Base-by-base conservation (phyloP, 2,797 vertebrate genomes). In the Anguilla obscura region DNA sequence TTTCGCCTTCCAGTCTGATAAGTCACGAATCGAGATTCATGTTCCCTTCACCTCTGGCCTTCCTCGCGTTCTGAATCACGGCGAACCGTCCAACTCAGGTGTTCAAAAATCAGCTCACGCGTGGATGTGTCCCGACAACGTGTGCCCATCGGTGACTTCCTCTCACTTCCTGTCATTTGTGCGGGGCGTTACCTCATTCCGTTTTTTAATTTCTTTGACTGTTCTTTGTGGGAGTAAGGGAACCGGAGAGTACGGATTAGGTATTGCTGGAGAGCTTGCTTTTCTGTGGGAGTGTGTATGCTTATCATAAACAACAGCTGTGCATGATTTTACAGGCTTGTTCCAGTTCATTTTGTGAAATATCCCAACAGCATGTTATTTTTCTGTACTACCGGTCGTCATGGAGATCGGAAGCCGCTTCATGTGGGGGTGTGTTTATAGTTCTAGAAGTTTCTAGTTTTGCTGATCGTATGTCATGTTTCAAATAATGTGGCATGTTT, bases 221-320 rank as follows among this genome's bases (percentile, higher is more conserved):
- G 1, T 40, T 40, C n/a, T 36, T 63, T 24, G 33, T 85, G 7
- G 54, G n/a, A 33, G 12, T 30, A 9, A 6, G 10, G 50, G 52
- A 56, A 56, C 7, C 58, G 27, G n/a, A 27, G 12, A 85, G 52
- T 56, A 33, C 33, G 52, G 27, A 84, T 84, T 10, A 30, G 83
- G 40, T 40, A 33, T 66, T 60, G 56, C 33, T 58, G 56, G 84
- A 60, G 84, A 3, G 84, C 18, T 60, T 85, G 56, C 60, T 30
- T 85, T 24, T 85, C 30, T 63, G 56, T 63, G 54, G 33, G 50
- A 40, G 63, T 40, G 8, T 80, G 45, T 18, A 52, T 45, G 48
- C 45, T 63, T 66, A 45, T 85, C 85, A 52, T 86, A 86, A 86
- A 86, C 85, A 74, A 74, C 85, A 86, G 69, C 63, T 86, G 63